Conservation (phyloP, 1,140 invertebrate genomes). For the Drosophila rufa region DNA sequence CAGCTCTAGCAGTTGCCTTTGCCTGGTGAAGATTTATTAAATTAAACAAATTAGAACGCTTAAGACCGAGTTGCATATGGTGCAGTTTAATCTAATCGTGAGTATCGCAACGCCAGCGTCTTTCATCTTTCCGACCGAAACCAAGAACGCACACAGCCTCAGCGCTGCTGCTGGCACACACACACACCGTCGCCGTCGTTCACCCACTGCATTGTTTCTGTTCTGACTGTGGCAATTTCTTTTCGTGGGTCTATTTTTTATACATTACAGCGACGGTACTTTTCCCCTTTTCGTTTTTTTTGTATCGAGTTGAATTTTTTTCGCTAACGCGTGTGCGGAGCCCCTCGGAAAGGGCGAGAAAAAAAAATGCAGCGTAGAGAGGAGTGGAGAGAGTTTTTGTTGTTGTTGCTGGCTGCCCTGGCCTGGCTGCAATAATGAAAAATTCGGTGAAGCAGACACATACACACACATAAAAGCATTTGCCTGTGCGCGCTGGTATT, state of each 20-base stretch:
- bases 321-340: slow-evolving; percentile 1
- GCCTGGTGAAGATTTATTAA: slow-evolving; percentile 42
- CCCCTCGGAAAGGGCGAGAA: slow-evolving; percentile 8
- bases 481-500: background rate
- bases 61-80: slow-evolving; percentile 51
- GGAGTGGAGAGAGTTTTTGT: slow-evolving; percentile 41
- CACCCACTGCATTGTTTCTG: slow-evolving; percentile 42
- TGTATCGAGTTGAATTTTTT: background rate
- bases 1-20: slow-evolving; percentile 6
- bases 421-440: slow-evolving; percentile 51
- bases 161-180: background rate
- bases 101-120: slow-evolving; percentile 41
- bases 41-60: slow-evolving; percentile 39
- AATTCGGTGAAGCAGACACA: slow-evolving; percentile 51
- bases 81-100: slow-evolving; percentile 58
- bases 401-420: slow-evolving; percentile 35
- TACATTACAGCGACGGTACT: slow-evolving; percentile 32
- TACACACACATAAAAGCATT: slow-evolving; percentile 30
- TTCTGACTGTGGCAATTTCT: slow-evolving; percentile 44
- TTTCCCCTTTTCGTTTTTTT: slow-evolving; percentile 1
- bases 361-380: slow-evolving; percentile 25
- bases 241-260: slow-evolving; percentile 32
- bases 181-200: slow-evolving; percentile 10
- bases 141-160: background rate
- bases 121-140: slow-evolving; percentile 4